A percentile compares a stretch with the other conserved stretches of the same genome.
Conservation (phyloP, 1,140 invertebrate genomes). For the Macrobrachium nipponense region DNA sequence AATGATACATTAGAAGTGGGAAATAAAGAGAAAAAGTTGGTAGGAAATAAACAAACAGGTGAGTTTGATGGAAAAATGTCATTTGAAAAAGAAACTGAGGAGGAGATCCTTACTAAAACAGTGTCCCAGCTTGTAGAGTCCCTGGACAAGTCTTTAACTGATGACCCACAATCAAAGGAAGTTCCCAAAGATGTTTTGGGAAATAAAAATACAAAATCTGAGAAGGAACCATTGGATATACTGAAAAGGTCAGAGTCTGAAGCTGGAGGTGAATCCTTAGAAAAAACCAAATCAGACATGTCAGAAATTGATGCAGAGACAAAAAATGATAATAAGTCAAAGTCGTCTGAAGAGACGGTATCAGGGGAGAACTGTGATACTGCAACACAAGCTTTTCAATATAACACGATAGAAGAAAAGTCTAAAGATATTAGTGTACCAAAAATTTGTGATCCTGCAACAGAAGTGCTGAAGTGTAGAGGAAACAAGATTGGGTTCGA, state of each 20-base stretch:
- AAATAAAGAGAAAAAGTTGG: too few species aligned
- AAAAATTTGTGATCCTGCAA: too few species aligned
- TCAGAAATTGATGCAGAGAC: neutral
- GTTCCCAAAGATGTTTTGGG: constrained; percentile 21
- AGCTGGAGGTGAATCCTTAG: too few species aligned
- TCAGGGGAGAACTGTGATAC: too few species aligned
- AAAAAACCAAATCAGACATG: neutral
- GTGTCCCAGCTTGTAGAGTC: constrained; percentile 18
- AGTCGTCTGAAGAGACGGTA: too few species aligned
- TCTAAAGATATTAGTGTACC: too few species aligned
- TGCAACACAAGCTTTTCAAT: too few species aligned
- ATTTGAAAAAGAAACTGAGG: neutral
- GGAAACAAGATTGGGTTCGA: too few species aligned
- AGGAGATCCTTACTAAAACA: neutral
- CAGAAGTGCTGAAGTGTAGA: too few species aligned
- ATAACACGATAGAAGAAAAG: too few species aligned
- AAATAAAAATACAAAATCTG: neutral
- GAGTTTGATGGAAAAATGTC: neutral
- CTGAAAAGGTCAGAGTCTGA: neutral
- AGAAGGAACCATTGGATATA: neutral
- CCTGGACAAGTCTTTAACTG: neutral
- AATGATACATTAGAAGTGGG: too few species aligned
- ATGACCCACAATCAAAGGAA: neutral
- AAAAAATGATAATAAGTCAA: neutral
- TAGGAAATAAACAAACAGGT: neutral